Evolutionary conservation across 2,888 invertebrate species (phyloP).

Genomic region (Trichogramma evanescens): DNA sequence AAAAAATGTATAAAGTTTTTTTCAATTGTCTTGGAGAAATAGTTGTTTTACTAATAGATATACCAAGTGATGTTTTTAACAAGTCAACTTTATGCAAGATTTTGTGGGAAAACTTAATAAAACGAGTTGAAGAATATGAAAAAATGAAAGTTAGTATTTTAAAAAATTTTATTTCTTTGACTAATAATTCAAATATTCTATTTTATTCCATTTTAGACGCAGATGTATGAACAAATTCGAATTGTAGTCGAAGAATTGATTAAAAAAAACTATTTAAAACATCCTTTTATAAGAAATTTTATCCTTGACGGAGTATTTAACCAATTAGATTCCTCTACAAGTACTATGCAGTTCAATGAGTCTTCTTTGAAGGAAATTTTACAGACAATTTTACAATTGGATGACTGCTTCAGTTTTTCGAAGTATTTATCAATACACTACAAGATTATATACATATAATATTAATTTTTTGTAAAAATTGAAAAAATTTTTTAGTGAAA

Average conservation of each 20-base stretch:
- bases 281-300: constrained; percentile 30
- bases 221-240: constrained; percentile 36
- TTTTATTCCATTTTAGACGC: constrained; percentile 25
- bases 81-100: constrained; percentile 29
- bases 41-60: constrained; percentile 31
- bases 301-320: constrained; percentile 31
- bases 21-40: constrained; percentile 42
- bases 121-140: constrained; percentile 30
- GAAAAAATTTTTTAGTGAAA: constrained; percentile 22
- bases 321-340: constrained; percentile 26
- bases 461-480: background rate
- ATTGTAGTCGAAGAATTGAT: constrained; percentile 32
- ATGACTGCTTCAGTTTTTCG: constrained; percentile 26
- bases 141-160: constrained; percentile 29
- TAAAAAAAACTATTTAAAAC: constrained; percentile 27
- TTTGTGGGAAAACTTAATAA: constrained; percentile 35
- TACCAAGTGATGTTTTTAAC: constrained; percentile 31
- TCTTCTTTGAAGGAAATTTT: constrained; percentile 29
- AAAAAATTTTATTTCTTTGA: constrained; percentile 1
- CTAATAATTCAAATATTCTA: background rate
- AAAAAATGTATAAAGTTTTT: constrained; percentile 33
- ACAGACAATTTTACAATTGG: constrained; percentile 27
- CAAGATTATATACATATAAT: background rate
- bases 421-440: constrained; percentile 22
- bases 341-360: constrained; percentile 28